These are phyloP conservation scores for Cnemophilus loriae DNA, from an alignment of 2,113 vertebrate genomes.

Conservation along the genomic window DNA sequence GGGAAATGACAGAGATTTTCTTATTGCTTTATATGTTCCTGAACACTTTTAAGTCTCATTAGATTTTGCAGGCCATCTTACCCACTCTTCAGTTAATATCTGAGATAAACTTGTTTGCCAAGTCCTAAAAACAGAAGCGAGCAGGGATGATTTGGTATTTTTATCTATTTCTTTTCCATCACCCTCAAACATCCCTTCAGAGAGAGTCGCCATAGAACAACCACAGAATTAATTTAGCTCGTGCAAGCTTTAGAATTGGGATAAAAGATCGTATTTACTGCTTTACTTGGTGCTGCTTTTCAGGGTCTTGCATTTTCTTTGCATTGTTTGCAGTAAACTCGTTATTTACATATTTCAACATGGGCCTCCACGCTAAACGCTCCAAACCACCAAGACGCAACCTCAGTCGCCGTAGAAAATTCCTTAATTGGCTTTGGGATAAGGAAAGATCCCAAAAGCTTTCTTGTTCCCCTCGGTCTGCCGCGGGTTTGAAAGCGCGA, in stretches of 20 bases:
- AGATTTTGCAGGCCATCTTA: background rate
- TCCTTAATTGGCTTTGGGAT: background rate
- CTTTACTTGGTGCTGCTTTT: background rate
- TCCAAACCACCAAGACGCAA: background rate
- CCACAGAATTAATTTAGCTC: background rate
- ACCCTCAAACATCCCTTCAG: background rate
- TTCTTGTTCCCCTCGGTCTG: background rate
- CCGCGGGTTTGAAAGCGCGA: background rate
- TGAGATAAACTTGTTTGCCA: background rate
- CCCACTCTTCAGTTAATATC: background rate
- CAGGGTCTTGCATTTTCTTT: background rate
- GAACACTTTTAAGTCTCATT: constrained; percentile 5
- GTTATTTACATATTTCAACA: background rate
- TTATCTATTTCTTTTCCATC: background rate
- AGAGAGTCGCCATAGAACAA: background rate
- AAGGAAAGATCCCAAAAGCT: background rate
- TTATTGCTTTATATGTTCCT: constrained; percentile 38
- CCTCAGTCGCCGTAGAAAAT: accelerated
- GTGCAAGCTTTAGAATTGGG: background rate
- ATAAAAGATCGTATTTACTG: background rate
- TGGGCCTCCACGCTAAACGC: background rate
- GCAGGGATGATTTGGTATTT: background rate
- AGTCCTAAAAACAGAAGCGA: background rate
- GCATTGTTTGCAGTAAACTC: background rate
- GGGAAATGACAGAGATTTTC: constrained; percentile 66